phyloP scores from a whole-genome alignment of 2,888 invertebrate species.

The Cephalotes varians region DNA sequence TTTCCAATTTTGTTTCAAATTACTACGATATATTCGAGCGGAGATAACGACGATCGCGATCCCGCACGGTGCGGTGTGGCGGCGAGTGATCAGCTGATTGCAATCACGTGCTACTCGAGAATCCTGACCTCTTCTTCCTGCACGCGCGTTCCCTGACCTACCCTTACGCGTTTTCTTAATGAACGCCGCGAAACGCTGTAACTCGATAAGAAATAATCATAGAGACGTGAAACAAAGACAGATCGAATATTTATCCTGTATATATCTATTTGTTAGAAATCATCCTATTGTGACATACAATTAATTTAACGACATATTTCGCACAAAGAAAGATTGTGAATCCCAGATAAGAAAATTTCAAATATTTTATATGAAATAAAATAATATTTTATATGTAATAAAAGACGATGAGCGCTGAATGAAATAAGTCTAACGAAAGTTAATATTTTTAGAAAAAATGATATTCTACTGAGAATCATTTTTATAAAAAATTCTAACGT shows the following conservation, averaged over 20 bases:
- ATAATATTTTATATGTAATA: not conserved
- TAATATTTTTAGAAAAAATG: slow-evolving; percentile 1
- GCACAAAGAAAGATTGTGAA: not conserved
- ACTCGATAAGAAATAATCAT: not conserved
- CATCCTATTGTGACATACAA: not conserved
- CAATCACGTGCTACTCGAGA: slow-evolving; percentile 3
- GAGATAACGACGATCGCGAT: slow-evolving; percentile 8
- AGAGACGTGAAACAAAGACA: not conserved
- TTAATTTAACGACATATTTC: not conserved
- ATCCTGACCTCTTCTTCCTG: slow-evolving; percentile 23
- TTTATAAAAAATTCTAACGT: not conserved
- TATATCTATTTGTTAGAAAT: not conserved
- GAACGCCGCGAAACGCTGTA: not conserved
- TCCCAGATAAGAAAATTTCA: not conserved
- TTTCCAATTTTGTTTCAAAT: not conserved
- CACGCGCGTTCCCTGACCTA: not conserved
- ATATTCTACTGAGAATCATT: not conserved
- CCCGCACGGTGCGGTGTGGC: not conserved
- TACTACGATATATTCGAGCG: not conserved
- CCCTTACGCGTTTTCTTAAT: not conserved
- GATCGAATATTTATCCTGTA: not conserved
- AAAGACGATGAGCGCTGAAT: not conserved
- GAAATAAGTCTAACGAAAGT: not conserved
- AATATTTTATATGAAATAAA: not conserved
- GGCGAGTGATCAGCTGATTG: slow-evolving; percentile 24